Base-by-base conservation (phyloP, 2,113 vertebrate species). In the Callipepla californica region DNA sequence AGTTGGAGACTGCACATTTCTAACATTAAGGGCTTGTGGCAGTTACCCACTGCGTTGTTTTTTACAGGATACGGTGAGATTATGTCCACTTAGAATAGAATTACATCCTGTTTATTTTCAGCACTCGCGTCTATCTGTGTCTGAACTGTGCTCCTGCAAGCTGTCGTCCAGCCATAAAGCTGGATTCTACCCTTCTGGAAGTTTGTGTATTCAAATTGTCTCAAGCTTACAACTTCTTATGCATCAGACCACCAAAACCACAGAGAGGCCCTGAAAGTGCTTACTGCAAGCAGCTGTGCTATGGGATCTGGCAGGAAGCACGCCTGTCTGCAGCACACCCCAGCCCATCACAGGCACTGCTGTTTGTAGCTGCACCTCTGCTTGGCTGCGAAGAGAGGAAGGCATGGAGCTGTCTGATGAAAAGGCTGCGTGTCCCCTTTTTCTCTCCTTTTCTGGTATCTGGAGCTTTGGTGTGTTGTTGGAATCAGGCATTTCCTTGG, bases 281-380 rank as follows among this genome's bases (percentile, higher is more conserved):
- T 42, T 0, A 0, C 59, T 2, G 3, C 62, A 5, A n/a, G 32
- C 8, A 9, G 8, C n/a, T 13, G 32, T 34, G 26, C 63, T 1
- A 0, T 32, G 28, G 77, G 0, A 2, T 53, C 81, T 69, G 76
- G 55, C 65, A 94, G 90, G 95, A 96, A 91, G 25, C 68, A 61
- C 0, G 2, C 50, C 77, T 70, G 61, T 32, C 42, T 92, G 77
- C 68, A 66, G 11, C 53, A 20, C 32, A 19, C 36, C 40, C 34
- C 0, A 0, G 21, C 11, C 48, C 61, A 51, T 72, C 85, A 34
- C 85, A 57, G 23, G 16, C 21, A 18, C 51, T 53, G 21, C 34
- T 45, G 20, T 28, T 80, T 85, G 70, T 9, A 80, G 32, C 48
- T 73, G n/a, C 42, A 26, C 75, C 75, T 69, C 19, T 0, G 0